Conservation (phyloP, 1,140 invertebrate species). For the Pogonus chalceus region DNA sequence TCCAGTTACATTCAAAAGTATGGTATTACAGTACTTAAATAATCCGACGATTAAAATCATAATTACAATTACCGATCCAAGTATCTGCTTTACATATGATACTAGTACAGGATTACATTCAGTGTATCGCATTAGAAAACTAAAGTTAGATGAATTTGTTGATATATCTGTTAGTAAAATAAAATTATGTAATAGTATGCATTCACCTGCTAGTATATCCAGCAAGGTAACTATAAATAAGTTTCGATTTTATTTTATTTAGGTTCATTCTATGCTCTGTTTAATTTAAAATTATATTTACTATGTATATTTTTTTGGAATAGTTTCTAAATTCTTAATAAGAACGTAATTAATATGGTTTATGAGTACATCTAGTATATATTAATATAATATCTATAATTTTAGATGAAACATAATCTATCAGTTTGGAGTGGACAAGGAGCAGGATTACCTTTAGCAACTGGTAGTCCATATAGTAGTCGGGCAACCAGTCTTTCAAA, state of each 20-base stretch:
- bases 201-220: constrained; percentile 18
- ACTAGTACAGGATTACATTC: constrained; percentile 65
- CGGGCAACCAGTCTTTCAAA: constrained; percentile 17
- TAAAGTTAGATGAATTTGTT: constrained; percentile 57
- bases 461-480: constrained; percentile 21
- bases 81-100: constrained; percentile 62
- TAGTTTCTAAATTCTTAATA: background rate
- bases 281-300: too few species aligned
- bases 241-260: too few species aligned
- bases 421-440: constrained; percentile 24
- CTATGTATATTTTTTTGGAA: background rate
- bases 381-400: constrained; percentile 11
- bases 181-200: constrained; percentile 11
- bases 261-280: too few species aligned
- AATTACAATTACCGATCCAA: constrained; percentile 41
- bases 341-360: background rate
- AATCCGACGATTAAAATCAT: constrained; percentile 41
- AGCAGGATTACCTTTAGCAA: constrained; percentile 13
- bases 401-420: constrained; percentile 23
- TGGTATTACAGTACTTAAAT: constrained; percentile 41
- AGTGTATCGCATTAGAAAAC: constrained; percentile 69
- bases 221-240: too few species aligned
- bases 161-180: constrained; percentile 9
- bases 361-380: background rate
- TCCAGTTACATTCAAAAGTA: constrained; percentile 66